These are phyloP conservation scores for Threskiornis aethiopicus DNA, from an alignment of 2,797 vertebrate genomes.

Conservation along the genomic window DNA sequence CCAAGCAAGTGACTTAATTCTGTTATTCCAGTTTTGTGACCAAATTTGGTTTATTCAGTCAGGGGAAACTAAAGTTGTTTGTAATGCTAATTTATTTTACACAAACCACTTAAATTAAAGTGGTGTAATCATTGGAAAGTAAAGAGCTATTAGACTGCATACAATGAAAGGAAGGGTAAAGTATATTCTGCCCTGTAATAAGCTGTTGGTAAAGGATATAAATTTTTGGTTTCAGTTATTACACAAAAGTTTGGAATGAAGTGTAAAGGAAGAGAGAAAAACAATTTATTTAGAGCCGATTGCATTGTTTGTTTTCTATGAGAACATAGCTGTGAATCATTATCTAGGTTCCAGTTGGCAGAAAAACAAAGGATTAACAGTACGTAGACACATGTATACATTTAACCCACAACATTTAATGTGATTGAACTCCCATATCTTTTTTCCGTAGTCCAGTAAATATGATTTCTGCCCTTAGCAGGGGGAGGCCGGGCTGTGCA, in stretches of 20 bases:
- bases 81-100: conserved; percentile 60
- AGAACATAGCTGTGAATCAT: background rate
- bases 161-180: background rate
- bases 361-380: background rate
- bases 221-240: background rate
- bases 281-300: background rate
- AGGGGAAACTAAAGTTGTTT: conserved; percentile 33
- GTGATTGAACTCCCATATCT: background rate
- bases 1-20: background rate
- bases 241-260: background rate
- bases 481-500: accelerated
- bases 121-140: conserved; percentile 17
- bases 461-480: background rate
- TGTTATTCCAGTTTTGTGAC: conserved; percentile 14
- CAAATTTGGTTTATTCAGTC: conserved; percentile 48
- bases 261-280: background rate
- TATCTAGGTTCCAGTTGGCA: background rate
- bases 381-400: background rate
- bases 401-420: background rate
- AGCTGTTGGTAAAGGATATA: background rate
- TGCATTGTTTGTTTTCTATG: background rate
- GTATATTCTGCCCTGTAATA: background rate
- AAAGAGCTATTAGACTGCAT: background rate
- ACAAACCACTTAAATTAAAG: conserved; percentile 28
- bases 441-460: background rate